Evolutionary conservation across 1,140 invertebrate genomes (phyloP), one percentile per base, ranked within the genome.

Genomic region (Microplitis demolitor): DNA sequence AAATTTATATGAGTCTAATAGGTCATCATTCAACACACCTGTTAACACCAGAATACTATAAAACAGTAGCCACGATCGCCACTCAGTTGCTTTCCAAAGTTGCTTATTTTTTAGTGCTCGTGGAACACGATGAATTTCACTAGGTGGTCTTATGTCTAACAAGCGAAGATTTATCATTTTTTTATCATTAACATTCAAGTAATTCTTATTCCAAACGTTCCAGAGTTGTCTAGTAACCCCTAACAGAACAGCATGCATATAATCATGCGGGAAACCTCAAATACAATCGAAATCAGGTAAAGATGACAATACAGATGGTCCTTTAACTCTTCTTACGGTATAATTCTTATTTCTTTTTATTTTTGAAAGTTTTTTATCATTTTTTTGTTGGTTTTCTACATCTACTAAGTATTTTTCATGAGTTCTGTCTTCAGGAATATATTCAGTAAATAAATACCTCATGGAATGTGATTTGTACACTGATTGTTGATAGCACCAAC

Each of bases 71-170:
- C 74, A 76, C 4, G 50, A 71, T 37, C 51, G 16, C 66, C 70
- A 72, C 54, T 76, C 75, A 31, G 69, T 58, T 39, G 75, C 63
- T 72, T 76, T 76, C 35, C 69, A 58, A 31, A 60, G 58, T 13
- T 11, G 24, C 1, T 8, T 24, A 31, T 72, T 37, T 34, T 64
- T 58, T 14, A 67, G 13, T 4, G 14, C 4, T 60, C 74, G 33
- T 35, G 66, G 66, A 13, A 74, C 31, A 62, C 72, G 61, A 37
- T 73, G 71, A 62, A 76, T 73, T 66, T 73, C 71, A 51, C 67
- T 31, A 5, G 70, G 45, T 35, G 71, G 71, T 54, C 63, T 66
- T 24, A 76, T 76, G 13, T 9, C 9, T 35, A 75, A 68, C 5
- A 69, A 66, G 4, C 74, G 53, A 2, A 33, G 39, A 31, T 69